Base-by-base conservation (phyloP, 2,797 vertebrate genomes). In the Scyliorhinus canicula region DNA sequence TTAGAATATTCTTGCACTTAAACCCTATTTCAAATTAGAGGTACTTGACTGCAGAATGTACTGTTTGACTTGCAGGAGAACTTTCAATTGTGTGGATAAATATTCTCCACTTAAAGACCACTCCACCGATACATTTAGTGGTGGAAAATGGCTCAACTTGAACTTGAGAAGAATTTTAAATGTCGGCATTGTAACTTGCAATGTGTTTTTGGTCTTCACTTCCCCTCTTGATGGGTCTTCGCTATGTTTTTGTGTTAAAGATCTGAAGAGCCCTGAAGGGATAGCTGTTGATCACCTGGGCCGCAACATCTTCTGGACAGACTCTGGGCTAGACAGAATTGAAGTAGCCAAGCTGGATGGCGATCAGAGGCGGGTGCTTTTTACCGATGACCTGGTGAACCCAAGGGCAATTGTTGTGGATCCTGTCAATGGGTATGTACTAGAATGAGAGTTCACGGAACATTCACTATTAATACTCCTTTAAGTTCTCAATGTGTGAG, bases 241-340 rank as follows among this genome's bases (percentile, higher is more conserved):
- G 55, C 57, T 95, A n/a, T 35, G 95, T 40, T 95, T 6, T 77
- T 96, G 47, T 85, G 0, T 95, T 96, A 71, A 96, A 99, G 99
- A 98, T 93, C 95, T 99, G 95, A 96, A 97, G n/a, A 99, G 98
- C 95, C 99, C 99, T 7, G 99, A 99, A 96, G 99, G 98, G 11
- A 97, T 99, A 85, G 97, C 98, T 40, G 96, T 99, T 2, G 99
- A 99, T 96, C 97, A 98, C 95, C 96, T 99, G 8, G 98, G 98
- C 79, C 98, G 98, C 86, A 98, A 97, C 21, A 96, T 99, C 96
- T 99, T 98, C 97, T 99, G 98, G 98, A 99, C 98, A 0, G 99
- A 99, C 96, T 99, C 99, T 94, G 96, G 97, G 1, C 97, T 97
- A 96, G 98, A 99, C 93, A 97, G 96, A 94, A 99, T 99, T 57